Evolutionary conservation across 1,140 invertebrate species (phyloP).

Genomic region (Sycophila sp.): DNA sequence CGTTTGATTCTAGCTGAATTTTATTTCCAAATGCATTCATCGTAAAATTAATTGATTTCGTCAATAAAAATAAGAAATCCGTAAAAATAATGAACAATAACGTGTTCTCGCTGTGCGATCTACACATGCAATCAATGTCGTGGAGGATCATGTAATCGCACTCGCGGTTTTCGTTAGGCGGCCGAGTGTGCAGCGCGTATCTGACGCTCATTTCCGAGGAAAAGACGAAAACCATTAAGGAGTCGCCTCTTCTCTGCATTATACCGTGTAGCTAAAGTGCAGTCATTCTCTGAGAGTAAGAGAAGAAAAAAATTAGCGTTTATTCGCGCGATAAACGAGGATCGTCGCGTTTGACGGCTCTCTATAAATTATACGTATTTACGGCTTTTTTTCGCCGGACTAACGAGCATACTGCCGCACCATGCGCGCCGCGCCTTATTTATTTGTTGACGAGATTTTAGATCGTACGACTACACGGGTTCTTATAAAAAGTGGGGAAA

Average conservation of each 20-base stretch:
- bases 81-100: too few relatives aligned
- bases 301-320: not conserved
- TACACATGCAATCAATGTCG: not conserved
- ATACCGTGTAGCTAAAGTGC: not conserved
- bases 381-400: conserved; percentile 12
- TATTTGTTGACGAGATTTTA: not conserved
- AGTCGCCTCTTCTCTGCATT: not conserved
- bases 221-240: not conserved
- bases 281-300: too few relatives aligned
- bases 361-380: conserved; percentile 6
- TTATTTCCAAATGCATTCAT: not conserved
- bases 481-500: not conserved
- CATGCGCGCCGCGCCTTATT: not conserved
- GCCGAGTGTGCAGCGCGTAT: not conserved
- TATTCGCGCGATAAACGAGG: not conserved
- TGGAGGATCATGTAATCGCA: not conserved
- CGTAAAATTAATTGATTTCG: too few relatives aligned
- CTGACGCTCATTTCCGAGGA: not conserved
- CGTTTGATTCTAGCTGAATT: too few relatives aligned
- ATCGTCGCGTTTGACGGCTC: not conserved
- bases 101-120: not conserved
- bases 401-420: not conserved
- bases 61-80: too few relatives aligned
- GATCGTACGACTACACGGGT: too few relatives aligned
- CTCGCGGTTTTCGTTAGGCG: not conserved